Evolutionary conservation across 2,113 vertebrate species (phyloP).

Genomic region (Coreoperca whiteheadi): DNA sequence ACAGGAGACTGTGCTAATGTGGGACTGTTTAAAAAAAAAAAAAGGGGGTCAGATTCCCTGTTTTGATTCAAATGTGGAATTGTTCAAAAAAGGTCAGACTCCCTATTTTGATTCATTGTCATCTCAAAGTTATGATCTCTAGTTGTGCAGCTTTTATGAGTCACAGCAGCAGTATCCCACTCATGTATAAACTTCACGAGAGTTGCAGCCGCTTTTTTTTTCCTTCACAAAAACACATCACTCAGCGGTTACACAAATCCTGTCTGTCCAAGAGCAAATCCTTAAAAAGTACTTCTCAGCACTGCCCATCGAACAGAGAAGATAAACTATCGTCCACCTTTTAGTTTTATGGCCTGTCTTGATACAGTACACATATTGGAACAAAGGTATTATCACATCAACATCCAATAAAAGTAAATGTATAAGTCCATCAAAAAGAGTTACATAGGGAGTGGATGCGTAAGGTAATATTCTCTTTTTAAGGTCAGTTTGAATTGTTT

Average conservation of each 20-base stretch:
- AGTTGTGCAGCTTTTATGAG: slow-evolving; percentile 62
- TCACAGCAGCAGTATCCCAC: slow-evolving; percentile 45
- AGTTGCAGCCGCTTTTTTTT: slow-evolving; percentile 50
- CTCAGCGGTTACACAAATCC: slow-evolving; percentile 73
- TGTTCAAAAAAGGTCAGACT: slow-evolving; percentile 68
- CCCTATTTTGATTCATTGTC: slow-evolving; percentile 63
- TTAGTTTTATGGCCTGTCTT: slow-evolving; percentile 30
- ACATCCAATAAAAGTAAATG: slow-evolving; percentile 55
- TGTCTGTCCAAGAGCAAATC: slow-evolving; percentile 63
- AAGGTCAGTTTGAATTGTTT: slow-evolving; percentile 85
- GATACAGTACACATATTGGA: slow-evolving; percentile 37
- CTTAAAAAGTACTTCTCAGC: slow-evolving; percentile 70
- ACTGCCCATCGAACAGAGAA: slow-evolving; percentile 38
- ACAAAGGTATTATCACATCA: slow-evolving; percentile 44
- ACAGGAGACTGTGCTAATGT: slow-evolving; percentile 61
- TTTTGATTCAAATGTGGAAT: slow-evolving; percentile 69
- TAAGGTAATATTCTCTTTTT: slow-evolving; percentile 83
- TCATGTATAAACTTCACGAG: slow-evolving; percentile 64
- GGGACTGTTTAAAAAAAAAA: slow-evolving; percentile 43
- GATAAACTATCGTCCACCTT: slow-evolving; percentile 43
- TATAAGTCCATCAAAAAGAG: slow-evolving; percentile 60
- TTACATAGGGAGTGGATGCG: slow-evolving; percentile 68
- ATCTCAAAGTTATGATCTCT: slow-evolving; percentile 65
- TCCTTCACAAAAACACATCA: slow-evolving; percentile 47
- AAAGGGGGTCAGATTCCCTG: slow-evolving; percentile 47